phyloP scores from a whole-genome alignment of 2,888 invertebrate genomes.

The Lypha dubia region DNA sequence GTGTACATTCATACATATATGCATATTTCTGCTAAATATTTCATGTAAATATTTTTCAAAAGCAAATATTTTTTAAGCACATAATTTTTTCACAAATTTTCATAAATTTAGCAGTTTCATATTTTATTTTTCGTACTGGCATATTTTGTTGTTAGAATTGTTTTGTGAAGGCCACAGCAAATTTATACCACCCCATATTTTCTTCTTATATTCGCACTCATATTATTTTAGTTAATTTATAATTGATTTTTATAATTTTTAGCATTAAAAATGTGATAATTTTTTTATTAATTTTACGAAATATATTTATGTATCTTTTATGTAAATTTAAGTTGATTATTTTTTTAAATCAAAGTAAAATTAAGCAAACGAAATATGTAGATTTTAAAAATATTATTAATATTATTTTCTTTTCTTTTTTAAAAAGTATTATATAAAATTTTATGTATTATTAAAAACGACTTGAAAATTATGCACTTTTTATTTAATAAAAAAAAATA shows the following conservation, averaged over 20 bases:
- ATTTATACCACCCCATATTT: neutral
- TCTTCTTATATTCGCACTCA: constrained; percentile 34
- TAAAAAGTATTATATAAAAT: constrained; percentile 69
- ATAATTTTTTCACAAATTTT: too few relatives aligned
- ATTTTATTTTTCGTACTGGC: too few relatives aligned
- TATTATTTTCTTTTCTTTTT: too few relatives aligned
- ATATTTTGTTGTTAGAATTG: too few relatives aligned
- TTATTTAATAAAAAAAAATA: neutral
- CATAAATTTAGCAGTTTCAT: too few relatives aligned
- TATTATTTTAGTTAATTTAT: constrained; percentile 43
- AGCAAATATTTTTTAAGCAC: too few relatives aligned
- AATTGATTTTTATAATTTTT: constrained; percentile 52
- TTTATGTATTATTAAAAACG: constrained; percentile 62
- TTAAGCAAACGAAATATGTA: constrained; percentile 12
- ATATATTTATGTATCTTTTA: constrained; percentile 35
- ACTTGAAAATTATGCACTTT: constrained; percentile 28
- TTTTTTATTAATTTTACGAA: constrained; percentile 60
- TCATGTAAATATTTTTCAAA: too few relatives aligned
- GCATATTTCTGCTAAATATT: too few relatives aligned
- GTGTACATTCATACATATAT: too few relatives aligned
- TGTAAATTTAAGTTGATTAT: constrained; percentile 48
- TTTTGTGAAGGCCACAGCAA: neutral
- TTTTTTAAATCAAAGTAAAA: constrained; percentile 33
- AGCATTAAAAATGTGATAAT: constrained; percentile 71
- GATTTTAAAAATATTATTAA: constrained; percentile 30